These are phyloP conservation scores for Ellobius talpinus DNA, from an alignment of 2,113 vertebrate genomes.

Conservation along the genomic window DNA sequence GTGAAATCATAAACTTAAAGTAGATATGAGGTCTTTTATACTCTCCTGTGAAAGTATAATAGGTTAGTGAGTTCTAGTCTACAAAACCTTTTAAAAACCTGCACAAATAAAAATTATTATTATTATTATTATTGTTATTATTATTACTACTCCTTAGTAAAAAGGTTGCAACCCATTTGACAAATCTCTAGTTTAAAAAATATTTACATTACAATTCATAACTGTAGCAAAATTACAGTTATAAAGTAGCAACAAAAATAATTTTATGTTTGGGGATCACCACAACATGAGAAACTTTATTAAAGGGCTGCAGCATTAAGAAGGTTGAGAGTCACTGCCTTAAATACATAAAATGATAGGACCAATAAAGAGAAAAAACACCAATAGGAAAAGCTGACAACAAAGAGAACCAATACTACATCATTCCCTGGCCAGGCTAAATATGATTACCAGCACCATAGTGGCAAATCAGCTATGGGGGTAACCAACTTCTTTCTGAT, in stretches of 20 bases:
- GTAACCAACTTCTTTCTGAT: neutral
- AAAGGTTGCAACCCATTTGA: neutral
- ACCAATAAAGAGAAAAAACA: neutral
- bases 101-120: neutral
- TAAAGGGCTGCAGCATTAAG: neutral
- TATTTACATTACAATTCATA: neutral
- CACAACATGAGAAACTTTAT: neutral
- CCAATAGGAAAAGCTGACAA: neutral
- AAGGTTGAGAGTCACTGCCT: neutral
- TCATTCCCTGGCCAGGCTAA: neutral
- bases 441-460: neutral
- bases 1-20: neutral
- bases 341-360: neutral
- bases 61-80: neutral
- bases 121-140: neutral
- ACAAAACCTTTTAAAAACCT: conserved; percentile 15
- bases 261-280: neutral
- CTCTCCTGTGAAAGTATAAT: neutral
- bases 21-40: neutral
- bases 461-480: neutral
- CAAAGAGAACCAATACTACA: neutral
- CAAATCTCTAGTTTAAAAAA: neutral
- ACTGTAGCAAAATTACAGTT: neutral
- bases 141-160: neutral
- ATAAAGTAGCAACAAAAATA: neutral